These are phyloP conservation scores for Ephydatia muelleri DNA, from an alignment of 37 sponge, comb jelly and placozoan species.

Conservation along the genomic window DNA sequence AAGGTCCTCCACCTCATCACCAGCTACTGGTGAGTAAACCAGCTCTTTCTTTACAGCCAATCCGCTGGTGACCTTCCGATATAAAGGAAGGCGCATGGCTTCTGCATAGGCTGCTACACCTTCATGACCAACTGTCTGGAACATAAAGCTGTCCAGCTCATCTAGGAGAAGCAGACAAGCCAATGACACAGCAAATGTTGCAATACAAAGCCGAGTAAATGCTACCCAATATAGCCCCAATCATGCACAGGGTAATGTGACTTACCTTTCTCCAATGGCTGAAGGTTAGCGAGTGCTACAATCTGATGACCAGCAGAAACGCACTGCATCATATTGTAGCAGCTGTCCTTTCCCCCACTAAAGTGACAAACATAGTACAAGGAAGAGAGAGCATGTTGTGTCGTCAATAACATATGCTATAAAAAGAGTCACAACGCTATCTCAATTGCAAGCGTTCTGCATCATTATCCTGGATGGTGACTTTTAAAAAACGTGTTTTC, in stretches of 20 bases:
- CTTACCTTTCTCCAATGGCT: conserved; percentile 57
- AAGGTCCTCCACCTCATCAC: conserved; percentile 98
- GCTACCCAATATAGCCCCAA: background rate
- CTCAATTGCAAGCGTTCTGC: background rate
- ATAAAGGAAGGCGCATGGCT: conserved; percentile 89
- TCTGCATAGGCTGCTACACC: conserved; percentile 69
- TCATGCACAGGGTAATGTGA: background rate
- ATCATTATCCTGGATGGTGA: no score
- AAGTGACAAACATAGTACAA: background rate
- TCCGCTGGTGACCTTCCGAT: conserved; percentile 64
- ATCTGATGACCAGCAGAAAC: conserved; percentile 84
- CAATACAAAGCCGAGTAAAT: background rate
- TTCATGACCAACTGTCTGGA: conserved; percentile 95
- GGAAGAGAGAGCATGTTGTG: background rate
- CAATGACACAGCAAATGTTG: background rate
- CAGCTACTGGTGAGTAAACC: conserved; percentile 44
- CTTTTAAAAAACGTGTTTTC: no score
- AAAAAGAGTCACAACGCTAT: background rate
- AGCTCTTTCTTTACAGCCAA: conserved; percentile 42
- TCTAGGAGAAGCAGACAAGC: conserved; percentile 24
- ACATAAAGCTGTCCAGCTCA: conserved; percentile 98
- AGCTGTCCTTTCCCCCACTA: conserved; percentile 99
- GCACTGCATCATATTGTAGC: conserved; percentile 94
- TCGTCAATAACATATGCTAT: background rate
- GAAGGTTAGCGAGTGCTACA: conserved; percentile 91